phyloP scores from a whole-genome alignment of 2,888 invertebrate species.

The Alentia gelatinosa region DNA sequence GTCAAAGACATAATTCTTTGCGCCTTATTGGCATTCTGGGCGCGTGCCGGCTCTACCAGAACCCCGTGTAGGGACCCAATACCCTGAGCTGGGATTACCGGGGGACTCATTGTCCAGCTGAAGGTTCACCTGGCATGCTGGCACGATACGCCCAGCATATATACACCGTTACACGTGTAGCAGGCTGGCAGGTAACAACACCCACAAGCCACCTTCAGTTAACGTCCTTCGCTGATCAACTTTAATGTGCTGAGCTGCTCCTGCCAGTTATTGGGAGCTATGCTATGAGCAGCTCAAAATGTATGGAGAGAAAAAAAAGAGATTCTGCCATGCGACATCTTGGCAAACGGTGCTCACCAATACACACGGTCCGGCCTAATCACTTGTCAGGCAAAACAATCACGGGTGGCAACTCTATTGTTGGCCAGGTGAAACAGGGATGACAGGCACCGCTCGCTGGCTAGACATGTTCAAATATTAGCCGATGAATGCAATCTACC shows the following conservation, averaged over 20 bases:
- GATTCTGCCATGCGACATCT: background rate
- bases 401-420: conserved; percentile 47
- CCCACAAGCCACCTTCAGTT: too few relatives aligned
- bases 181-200: background rate
- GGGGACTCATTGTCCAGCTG: background rate
- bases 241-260: too few relatives aligned
- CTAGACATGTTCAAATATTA: conserved; percentile 46
- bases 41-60: background rate
- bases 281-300: too few relatives aligned
- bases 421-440: conserved; percentile 46
- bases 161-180: background rate
- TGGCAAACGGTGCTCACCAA: conserved; percentile 16
- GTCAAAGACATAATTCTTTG: conserved; percentile 40
- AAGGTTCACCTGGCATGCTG: background rate
- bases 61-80: background rate
- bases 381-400: conserved; percentile 49
- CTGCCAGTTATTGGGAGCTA: too few relatives aligned
- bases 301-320: too few relatives aligned
- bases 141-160: background rate
- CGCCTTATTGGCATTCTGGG: conserved; percentile 48
- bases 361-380: conserved; percentile 11
- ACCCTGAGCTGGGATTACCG: conserved; percentile 16
- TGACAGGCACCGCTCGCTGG: background rate
- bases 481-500: conserved; percentile 44
- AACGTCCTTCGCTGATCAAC: too few relatives aligned